Percentiles rank a stretch among this genome's conserved stretches.
Conservation (phyloP, 2,113 vertebrate genomes). For the Dryoscopus gambensis region DNA sequence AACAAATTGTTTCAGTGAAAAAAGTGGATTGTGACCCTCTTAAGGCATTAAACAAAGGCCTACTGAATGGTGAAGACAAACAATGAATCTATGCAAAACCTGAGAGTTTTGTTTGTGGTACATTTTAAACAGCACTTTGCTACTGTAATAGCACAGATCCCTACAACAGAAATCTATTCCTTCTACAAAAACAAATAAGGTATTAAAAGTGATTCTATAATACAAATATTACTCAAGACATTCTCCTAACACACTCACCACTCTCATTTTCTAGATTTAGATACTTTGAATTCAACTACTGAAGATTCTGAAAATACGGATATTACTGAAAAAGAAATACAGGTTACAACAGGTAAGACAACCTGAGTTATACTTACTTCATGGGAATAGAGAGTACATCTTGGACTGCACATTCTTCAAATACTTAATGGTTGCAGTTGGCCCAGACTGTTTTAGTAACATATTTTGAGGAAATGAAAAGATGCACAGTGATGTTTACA, state of each 20-base stretch:
- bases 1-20: neutral
- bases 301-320: neutral
- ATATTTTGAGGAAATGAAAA: neutral
- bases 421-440: neutral
- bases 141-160: neutral
- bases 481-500: neutral
- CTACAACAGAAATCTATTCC: neutral
- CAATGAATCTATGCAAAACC: neutral
- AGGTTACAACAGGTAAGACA: constrained; percentile 10
- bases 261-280: constrained; percentile 22
- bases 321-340: neutral
- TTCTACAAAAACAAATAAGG: neutral
- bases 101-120: neutral
- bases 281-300: neutral
- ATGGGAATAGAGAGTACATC: neutral
- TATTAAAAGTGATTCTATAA: neutral
- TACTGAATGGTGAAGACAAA: neutral
- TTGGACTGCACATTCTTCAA: neutral
- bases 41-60: neutral
- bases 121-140: neutral
- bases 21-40: neutral
- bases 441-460: neutral
- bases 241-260: neutral
- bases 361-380: neutral
- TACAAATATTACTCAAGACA: neutral